Evolutionary conservation across 2,797 vertebrate genomes (phyloP), one percentile per base, ranked within the genome.

Genomic region (Platalea minor): DNA sequence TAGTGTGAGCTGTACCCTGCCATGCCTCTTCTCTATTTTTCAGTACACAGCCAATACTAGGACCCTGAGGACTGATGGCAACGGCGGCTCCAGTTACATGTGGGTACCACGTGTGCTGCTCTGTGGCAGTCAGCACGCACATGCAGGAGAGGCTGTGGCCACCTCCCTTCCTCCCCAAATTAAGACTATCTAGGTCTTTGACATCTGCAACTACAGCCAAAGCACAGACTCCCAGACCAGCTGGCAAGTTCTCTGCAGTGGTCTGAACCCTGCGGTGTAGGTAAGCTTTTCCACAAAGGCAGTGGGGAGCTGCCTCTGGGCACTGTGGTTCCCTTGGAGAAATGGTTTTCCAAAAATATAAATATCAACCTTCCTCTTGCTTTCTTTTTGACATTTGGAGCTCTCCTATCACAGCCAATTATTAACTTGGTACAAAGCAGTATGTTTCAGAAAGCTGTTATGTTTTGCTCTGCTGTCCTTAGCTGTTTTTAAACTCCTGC

Each of bases 281-380:
- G 59, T 28, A 81, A 85, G 80, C 28, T 29, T 82, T 91, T 63
- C 63, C 68, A 57, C n/a, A 85, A 46, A 59, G 69, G 69, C 65
- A 72, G 19, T 0, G 6, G 29, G 39, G 39, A 85, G 60, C 41
- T 86, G 78, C 46, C 59, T 82, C 60, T 50, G 48, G 75, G 37
- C 39, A 54, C 35, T 1, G 6, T 1, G 5, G n/a, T 35, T 94
- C 46, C 41, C 63, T 53, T 56, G 39, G 28, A 90, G 46, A 87
- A 85, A 94, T 3, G 33, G 19, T 60, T 60, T 94, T 80, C 39
- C 60, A 86, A 76, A 91, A 93, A 82, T 48, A n/a, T 63, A 87
- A 85, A 43, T 46, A 93, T 33, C 50, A 82, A 29, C 67, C 25
- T 28, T 83, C 59, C 60, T 77, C 53, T 60, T 83, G 23, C 65